Base-by-base conservation (phyloP, 2,797 vertebrate species). In the Meriones psammophilus region DNA sequence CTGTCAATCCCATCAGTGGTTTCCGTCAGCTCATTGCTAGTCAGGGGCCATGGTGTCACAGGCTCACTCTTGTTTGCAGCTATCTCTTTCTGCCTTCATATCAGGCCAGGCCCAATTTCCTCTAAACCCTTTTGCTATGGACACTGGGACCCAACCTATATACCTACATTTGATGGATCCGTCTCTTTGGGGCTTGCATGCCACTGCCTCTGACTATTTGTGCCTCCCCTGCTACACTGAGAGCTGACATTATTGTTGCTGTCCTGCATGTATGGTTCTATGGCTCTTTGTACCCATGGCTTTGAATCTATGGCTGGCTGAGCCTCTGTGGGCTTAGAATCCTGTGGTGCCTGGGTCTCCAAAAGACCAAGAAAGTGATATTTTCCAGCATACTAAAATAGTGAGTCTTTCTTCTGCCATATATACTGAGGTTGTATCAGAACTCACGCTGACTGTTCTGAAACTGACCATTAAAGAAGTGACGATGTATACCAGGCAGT, bases 111-210 rank as follows among this genome's bases (percentile, higher is more conserved):
- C 58, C 73, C 50, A 50, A 18, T 83, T 91, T 77, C 46, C 56
- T 79, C 88, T 50, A 64, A 58, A 64, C 20, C 56, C 78, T 26
- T 71, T 86, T 83, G 79, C 89, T 79, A 46, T 71, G 74, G 74
- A 90, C 1, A 0, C 79, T 64, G 69, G 64, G 80, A 22, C 81
- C 28, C 91, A 90, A 54, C 92, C 71, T 93, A 94, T 87, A 96
- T 50, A 50, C 94, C 94, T 95, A 1, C 64, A 90, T 97, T 95
- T 97, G 94, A 91, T 62, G 77, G 74, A 96, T 86, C 95, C 96
- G 96, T 97, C 95, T 98, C 97, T 97, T 95, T 95, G 39, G 88
- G 71, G 81, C 88, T 85, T 79, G 76, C 3, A 9, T 91, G 74
- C 0, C 33, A 62, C 60, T 36, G 88, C 84, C 95, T 66, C 83